Evolutionary conservation across 2,113 vertebrate species (phyloP).

Genomic region (Castor canadensis): DNA sequence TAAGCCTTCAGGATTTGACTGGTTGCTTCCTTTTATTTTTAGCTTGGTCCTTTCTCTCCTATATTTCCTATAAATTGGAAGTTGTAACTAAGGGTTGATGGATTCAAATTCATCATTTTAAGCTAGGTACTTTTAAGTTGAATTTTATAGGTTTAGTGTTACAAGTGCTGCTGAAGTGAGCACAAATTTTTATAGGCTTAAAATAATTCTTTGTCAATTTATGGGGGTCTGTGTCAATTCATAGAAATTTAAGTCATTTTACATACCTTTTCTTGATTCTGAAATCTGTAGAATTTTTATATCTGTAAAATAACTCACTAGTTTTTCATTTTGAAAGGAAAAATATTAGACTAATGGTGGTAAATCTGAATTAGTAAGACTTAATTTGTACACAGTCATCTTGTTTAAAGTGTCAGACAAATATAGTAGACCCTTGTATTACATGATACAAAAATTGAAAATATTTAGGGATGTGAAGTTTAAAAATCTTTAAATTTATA

Average conservation of each 20-base stretch:
- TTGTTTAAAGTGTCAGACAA: neutral
- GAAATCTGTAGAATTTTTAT: neutral
- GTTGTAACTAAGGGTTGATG: neutral
- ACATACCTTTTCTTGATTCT: neutral
- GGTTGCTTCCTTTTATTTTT: slow-evolving; percentile 29
- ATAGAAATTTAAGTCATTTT: slow-evolving; percentile 19
- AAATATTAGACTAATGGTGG: neutral
- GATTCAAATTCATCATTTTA: slow-evolving; percentile 19
- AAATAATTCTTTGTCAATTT: too few relatives aligned
- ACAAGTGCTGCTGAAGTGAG: too few relatives aligned
- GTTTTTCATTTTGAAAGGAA: slow-evolving; percentile 12
- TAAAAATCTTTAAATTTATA: slow-evolving; percentile 14
- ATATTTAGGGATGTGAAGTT: slow-evolving; percentile 4
- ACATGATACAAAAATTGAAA: neutral
- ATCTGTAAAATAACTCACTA: neutral
- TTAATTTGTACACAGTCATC: neutral
- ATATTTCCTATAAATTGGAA: neutral
- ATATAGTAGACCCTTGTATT: neutral
- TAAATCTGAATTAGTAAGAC: slow-evolving; percentile 18
- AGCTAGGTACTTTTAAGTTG: neutral
- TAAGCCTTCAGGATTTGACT: slow-evolving; percentile 11
- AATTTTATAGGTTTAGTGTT: neutral
- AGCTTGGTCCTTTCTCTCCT: neutral
- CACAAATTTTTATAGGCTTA: too few relatives aligned
- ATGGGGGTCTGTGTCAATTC: neutral